Percentiles rank a stretch among this genome's conserved stretches.
Evolutionary conservation across 1,140 invertebrate genomes (phyloP).

Genomic region (Zophobas morio): DNA sequence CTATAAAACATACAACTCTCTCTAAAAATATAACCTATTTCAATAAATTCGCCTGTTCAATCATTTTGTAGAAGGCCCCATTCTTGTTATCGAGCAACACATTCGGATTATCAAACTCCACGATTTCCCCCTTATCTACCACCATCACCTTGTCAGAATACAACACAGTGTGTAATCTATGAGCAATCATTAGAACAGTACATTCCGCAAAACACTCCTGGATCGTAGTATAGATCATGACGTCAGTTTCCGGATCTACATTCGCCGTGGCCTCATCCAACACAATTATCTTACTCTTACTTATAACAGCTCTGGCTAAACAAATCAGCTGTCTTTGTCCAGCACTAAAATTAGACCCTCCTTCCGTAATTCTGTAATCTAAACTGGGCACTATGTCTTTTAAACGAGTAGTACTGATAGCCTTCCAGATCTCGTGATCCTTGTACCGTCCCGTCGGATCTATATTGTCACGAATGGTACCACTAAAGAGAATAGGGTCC

Average conservation of each 20-base stretch:
- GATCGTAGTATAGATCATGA: conserved; percentile 78
- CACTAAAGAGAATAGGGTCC: conserved; percentile 88
- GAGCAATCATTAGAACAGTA: conserved; percentile 88
- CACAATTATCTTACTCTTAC: conserved; percentile 82
- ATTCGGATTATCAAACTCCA: conserved; percentile 82
- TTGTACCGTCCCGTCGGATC: conserved; percentile 85
- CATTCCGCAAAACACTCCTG: conserved; percentile 78
- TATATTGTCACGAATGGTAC: conserved; percentile 84
- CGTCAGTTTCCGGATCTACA: conserved; percentile 80
- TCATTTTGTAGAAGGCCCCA: conserved; percentile 79
- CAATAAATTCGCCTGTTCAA: conserved; percentile 73
- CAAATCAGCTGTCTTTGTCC: conserved; percentile 87
- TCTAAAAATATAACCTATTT: not conserved
- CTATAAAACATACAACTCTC: not conserved
- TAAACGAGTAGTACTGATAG: conserved; percentile 82
- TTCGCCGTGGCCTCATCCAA: conserved; percentile 84
- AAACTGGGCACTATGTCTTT: conserved; percentile 65
- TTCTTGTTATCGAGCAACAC: conserved; percentile 74
- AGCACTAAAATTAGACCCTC: conserved; percentile 80
- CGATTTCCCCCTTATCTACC: conserved; percentile 75
- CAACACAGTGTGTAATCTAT: conserved; percentile 87
- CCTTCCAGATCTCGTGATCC: conserved; percentile 84
- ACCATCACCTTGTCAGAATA: conserved; percentile 83
- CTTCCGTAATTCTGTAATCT: conserved; percentile 71
- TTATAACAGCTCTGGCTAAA: conserved; percentile 81